Base-by-base conservation (phyloP, 2,797 vertebrate species). In the Potorous gilbertii region DNA sequence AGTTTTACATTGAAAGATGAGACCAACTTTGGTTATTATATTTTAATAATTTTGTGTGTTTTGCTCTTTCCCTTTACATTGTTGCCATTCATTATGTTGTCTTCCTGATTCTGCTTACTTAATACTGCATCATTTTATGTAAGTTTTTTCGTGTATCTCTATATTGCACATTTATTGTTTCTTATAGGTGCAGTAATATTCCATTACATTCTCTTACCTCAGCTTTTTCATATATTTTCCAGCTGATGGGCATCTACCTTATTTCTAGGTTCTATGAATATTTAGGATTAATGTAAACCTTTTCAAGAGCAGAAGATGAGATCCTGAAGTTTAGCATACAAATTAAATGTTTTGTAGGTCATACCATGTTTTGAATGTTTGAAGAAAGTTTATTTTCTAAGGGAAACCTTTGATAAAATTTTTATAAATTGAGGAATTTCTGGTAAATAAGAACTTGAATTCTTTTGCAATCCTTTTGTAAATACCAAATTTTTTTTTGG, bases 281-380 rank as follows among this genome's bases (percentile, higher is more conserved):
- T 62, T 34, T 34, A 62, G 29, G 24, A 4, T 31, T 62, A 34
- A 34, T 31, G 12, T 1, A 34, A 62, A 59, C 12, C 3, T 59
- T 57, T 12, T 59, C 11, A 31, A 59, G 57, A 59, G 31, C 29
- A 62, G 59, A 4, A 34, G 31, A 31, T 55, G 90, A 56, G 52
- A 93, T 95, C 92, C 40, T 66, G 92, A 87, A 81, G 74, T 90
- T 66, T n/a, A 74, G 28, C 29, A 21, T 92, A 11, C 56, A 46
- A 91, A 56, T 92, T 40, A 74, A 0, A n/a, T 66, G 16, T 87
- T 74, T 92, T 81, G 90, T 10, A 90, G 40, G 55, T 90, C 74
- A 93, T 55, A 74, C 8, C 13, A 0, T 90, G 40, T 40, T 18
- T 55, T 93, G 90, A 91, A 87, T 94, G 90, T 89, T 3, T 66